A percentile compares a stretch with the other conserved stretches of the same genome.
Conservation (phyloP, 2,888 invertebrate genomes). For the Cantharis rufa region DNA sequence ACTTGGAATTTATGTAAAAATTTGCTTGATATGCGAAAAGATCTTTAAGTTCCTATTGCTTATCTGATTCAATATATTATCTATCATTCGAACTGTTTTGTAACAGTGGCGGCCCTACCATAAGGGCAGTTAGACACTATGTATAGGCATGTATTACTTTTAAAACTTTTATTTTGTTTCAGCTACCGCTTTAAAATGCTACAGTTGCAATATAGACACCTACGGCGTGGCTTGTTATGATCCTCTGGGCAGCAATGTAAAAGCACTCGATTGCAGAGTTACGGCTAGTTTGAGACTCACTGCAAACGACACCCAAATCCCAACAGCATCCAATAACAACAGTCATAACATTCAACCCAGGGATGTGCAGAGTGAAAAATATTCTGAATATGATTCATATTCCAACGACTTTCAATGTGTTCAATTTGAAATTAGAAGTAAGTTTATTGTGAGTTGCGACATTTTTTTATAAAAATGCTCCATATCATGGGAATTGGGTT, state of each 20-base stretch:
- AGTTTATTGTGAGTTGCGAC: neutral
- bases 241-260: neutral
- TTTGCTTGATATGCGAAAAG: too few relatives aligned
- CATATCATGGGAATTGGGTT: neutral
- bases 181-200: constrained; percentile 10
- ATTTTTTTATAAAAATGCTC: neutral
- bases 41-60: too few relatives aligned
- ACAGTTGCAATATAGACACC: constrained; percentile 2
- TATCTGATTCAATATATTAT: too few relatives aligned
- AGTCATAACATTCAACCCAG: neutral
- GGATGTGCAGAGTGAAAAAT: neutral
- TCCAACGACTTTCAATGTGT: constrained; percentile 10
- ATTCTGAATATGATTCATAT: neutral
- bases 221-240: constrained; percentile 11
- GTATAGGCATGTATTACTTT: too few relatives aligned
- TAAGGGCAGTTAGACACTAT: too few relatives aligned
- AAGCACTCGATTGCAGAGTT: neutral
- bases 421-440: constrained; percentile 5
- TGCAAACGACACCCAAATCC: neutral
- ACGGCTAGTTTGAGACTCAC: neutral
- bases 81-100: too few relatives aligned
- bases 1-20: too few relatives aligned
- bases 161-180: neutral
- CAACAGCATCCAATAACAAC: neutral
- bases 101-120: too few relatives aligned